Evolutionary conservation across 2,888 invertebrate genomes (phyloP).

Genomic region (Macrosiphum euphorbiae): DNA sequence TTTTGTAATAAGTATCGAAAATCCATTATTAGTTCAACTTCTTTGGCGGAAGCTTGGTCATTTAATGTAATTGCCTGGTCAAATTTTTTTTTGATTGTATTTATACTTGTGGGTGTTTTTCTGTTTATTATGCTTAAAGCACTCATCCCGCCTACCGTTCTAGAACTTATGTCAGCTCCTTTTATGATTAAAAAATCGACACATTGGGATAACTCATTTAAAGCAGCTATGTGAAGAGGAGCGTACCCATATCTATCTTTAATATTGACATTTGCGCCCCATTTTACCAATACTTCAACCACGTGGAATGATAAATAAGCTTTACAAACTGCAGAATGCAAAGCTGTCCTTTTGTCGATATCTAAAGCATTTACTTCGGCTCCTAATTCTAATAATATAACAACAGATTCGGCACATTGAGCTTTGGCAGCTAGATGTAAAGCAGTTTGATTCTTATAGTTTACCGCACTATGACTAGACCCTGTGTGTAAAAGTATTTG

Average conservation of each 20-base stretch:
- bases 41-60: slow-evolving; percentile 78
- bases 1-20: slow-evolving; percentile 86
- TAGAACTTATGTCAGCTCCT: slow-evolving; percentile 90
- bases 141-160: slow-evolving; percentile 88
- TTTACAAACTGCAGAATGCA: slow-evolving; percentile 89
- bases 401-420: slow-evolving; percentile 85
- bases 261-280: slow-evolving; percentile 86
- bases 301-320: slow-evolving; percentile 85
- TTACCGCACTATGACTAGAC: slow-evolving; percentile 81
- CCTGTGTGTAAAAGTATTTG: slow-evolving; percentile 80
- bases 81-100: slow-evolving; percentile 85
- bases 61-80: slow-evolving; percentile 85
- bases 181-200: slow-evolving; percentile 87
- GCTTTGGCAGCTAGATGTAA: slow-evolving; percentile 87
- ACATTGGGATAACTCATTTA: slow-evolving; percentile 87
- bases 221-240: slow-evolving; percentile 84
- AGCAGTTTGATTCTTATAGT: slow-evolving; percentile 86
- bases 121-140: slow-evolving; percentile 87
- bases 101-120: slow-evolving; percentile 88
- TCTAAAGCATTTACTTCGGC: slow-evolving; percentile 86
- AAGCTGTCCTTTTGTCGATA: slow-evolving; percentile 83
- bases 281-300: slow-evolving; percentile 81
- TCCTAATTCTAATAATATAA: slow-evolving; percentile 81
- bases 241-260: slow-evolving; percentile 82
- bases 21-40: slow-evolving; percentile 85